These are phyloP conservation scores for Euplexia lucipara DNA, from an alignment of 2,888 invertebrate species.

Conservation along the genomic window DNA sequence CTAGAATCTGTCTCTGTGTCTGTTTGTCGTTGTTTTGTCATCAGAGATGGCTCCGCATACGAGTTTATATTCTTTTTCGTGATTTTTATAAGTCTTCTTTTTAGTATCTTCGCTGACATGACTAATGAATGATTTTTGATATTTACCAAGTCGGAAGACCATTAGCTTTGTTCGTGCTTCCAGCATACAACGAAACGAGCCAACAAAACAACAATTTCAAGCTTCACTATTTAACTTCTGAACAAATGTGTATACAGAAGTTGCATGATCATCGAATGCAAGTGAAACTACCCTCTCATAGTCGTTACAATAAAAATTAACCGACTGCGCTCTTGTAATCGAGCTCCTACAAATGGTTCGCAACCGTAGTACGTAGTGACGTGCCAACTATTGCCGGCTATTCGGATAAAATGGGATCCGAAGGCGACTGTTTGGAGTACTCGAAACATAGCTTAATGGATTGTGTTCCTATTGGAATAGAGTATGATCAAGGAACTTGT, in stretches of 20 bases:
- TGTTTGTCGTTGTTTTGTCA: too few species aligned
- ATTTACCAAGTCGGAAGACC: too few species aligned
- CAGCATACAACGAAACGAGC: background rate
- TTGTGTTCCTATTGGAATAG: slow-evolving; percentile 14
- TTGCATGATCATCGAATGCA: slow-evolving; percentile 39
- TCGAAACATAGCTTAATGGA: slow-evolving; percentile 3
- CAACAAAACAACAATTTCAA: slow-evolving; percentile 2
- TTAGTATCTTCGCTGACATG: too few species aligned
- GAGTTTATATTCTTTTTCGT: too few species aligned
- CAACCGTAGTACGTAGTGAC: slow-evolving; percentile 52
- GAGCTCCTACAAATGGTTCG: slow-evolving; percentile 54
- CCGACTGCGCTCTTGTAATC: slow-evolving; percentile 55
- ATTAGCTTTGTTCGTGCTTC: too few species aligned
- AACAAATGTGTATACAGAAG: slow-evolving; percentile 29
- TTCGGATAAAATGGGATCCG: slow-evolving; percentile 28
- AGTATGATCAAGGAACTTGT: background rate
- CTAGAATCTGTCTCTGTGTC: too few species aligned
- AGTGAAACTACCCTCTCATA: slow-evolving; percentile 48
- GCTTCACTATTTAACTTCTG: slow-evolving; percentile 1
- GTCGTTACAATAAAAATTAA: slow-evolving; percentile 65
- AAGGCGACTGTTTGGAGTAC: slow-evolving; percentile 19
- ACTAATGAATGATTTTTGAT: too few species aligned
- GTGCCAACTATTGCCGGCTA: slow-evolving; percentile 55
- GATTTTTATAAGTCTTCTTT: too few species aligned
- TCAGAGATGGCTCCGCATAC: too few species aligned